Percentiles rank a stretch among this genome's conserved stretches.
Conservation (phyloP, 2,888 invertebrate species). For the Apamea monoglypha region DNA sequence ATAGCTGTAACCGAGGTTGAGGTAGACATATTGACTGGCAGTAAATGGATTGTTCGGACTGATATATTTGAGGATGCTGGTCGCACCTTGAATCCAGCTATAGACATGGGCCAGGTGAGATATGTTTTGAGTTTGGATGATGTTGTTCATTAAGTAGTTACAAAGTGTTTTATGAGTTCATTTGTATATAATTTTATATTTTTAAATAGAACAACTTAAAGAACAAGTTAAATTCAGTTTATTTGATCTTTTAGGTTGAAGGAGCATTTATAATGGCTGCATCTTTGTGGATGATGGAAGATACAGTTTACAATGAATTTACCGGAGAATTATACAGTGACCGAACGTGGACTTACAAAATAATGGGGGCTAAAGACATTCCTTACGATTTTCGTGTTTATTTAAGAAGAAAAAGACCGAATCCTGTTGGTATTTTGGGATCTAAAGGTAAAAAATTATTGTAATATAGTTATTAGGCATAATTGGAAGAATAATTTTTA, state of each 20-base stretch:
- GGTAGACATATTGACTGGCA: slow-evolving; percentile 75
- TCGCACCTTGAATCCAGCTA: slow-evolving; percentile 92
- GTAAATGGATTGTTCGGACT: slow-evolving; percentile 74
- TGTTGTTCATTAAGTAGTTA: not conserved
- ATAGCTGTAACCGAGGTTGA: slow-evolving; percentile 74
- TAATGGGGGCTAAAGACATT: slow-evolving; percentile 76
- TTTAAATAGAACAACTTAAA: not conserved
- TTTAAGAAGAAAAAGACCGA: slow-evolving; percentile 69
- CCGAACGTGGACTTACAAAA: slow-evolving; percentile 77
- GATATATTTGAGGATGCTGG: slow-evolving; percentile 90
- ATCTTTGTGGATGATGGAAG: slow-evolving; percentile 73
- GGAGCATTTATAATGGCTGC: slow-evolving; percentile 91
- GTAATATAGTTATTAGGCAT: no score
- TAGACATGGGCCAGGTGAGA: slow-evolving; percentile 92
- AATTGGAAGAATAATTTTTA: not conserved
- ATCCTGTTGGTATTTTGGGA: slow-evolving; percentile 76
- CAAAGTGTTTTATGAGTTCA: not conserved
- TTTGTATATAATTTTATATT: no score
- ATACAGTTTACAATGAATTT: slow-evolving; percentile 68
- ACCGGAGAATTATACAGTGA: slow-evolving; percentile 74
- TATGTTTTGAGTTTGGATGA: slow-evolving; percentile 2
- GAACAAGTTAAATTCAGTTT: not conserved
- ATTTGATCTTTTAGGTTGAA: slow-evolving; percentile 84
- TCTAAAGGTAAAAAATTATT: slow-evolving; percentile 72
- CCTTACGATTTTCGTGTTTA: slow-evolving; percentile 76